Evolutionary conservation across 2,113 vertebrate species (phyloP), one percentile per base, ranked within the genome.

Genomic region (Microcebus murinus): DNA sequence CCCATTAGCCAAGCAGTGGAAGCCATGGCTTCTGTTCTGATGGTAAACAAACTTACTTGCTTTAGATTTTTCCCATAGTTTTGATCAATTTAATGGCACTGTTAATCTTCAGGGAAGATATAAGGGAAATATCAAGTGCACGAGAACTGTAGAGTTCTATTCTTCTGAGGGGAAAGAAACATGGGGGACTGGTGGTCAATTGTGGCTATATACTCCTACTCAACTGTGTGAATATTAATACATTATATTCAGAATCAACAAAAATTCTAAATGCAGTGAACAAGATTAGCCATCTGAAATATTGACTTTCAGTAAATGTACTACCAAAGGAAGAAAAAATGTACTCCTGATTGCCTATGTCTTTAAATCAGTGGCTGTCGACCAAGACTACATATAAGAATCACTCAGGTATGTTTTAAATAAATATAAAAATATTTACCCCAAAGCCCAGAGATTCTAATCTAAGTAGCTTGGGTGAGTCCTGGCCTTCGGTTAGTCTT

Each of bases 241-340:
- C 17, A 81, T 27, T 90, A 18, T 67, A 80, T 42, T 68, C 27
- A 89, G 83, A 95, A 96, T 73, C 52, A 96, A 82, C 77, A 61
- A 48, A 59, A 50, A 57, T 10, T 57, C 70, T 95, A 55, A 88
- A 82, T 73, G 17, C 8, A 50, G 13, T 55, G 20, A 89, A 71
- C 10, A 90, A 85, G 45, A 77, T 71, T 45, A 81, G 55, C 6
- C 52, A 97, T n/a, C 57, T 96, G 9, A 12, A 86, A 91, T 3
- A 80, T 14, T 71, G 34, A 55, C 31, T 81, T 83, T 71, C 27
- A 93, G 31, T 89, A 86, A 83, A 29, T 18, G 10, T 18, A 34
- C n/a, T 65, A 91, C 4, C 34, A 17, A 80, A 5, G 4, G 23
- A 14, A 89, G 10, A 71, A 88, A 87, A 79, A 55, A 59, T 55